Base-by-base conservation (phyloP, 2,797 vertebrate species). In the Ctenopoma multispine region DNA sequence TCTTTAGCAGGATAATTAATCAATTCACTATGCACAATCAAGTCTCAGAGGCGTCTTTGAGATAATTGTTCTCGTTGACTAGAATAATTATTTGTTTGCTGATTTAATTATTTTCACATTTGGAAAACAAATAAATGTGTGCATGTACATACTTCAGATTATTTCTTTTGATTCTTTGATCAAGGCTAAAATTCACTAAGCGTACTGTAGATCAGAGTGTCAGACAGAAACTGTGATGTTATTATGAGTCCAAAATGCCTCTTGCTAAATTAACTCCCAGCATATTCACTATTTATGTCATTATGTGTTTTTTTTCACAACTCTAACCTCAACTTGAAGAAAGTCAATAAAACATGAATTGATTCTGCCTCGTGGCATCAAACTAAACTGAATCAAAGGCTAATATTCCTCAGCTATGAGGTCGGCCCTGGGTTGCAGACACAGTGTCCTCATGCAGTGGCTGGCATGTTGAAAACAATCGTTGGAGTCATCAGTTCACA, bases 61-160 rank as follows among this genome's bases (percentile, higher is more conserved):
- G 92, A 87, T 95, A 95, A 95, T 95, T 94, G 94, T 95, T 95
- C 93, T 93, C 93, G 94, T 93, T 95, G 93, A 95, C 93, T 94
- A 93, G 91, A 94, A 93, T 95, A 95, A 95, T 95, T 93, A 95
- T 95, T 95, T 95, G 94, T 95, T 95, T 95, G 92, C 92, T 83
- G 92, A 93, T 95, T 94, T 93, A 95, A 95, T 95, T 94, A 94
- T 94, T 93, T 91, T 93, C 86, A 71, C 90, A 93, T 95, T 92
- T 92, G 81, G 90, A 94, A 94, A 94, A 93, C 88, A 92, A 93
- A 91, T 90, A 83, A 92, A 88, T 55, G 53, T 72, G 72, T 75
- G 80, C 74, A 46, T 71, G 50, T 69, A 66, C 65, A 80, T 49
- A 65, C 56, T 73, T 49, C 50, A 40, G 36, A 64, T 71, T 63